Base-by-base conservation (phyloP, 1,140 invertebrate species). In the Aphelenchoides fujianensis region DNA sequence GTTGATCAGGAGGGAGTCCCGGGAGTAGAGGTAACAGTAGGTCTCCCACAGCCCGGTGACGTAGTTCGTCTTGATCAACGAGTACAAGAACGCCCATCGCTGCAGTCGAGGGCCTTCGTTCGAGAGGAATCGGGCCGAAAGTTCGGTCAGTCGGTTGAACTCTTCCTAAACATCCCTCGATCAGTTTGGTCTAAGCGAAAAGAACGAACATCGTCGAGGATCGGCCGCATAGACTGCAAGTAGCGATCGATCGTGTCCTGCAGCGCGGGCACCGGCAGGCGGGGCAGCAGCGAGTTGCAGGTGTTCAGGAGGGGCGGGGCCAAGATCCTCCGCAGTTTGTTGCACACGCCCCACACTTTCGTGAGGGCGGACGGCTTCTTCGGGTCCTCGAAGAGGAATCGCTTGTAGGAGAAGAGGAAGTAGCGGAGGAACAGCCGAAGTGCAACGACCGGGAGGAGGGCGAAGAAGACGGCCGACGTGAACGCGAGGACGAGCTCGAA, bases 1-100 rank as follows among this genome's bases (percentile, higher is more conserved):
- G 52, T 81, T 82, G 41, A 82, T 80, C n/a, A 79, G 54, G n/a
- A 82, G 64, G 12, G 75, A 66, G 28, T 77, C 61, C 31, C 80
- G 69, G 31, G 55, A 57, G 55, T 75, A 74, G 3, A 81, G 68
- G 69, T 82, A 82, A 2, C 72, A 74, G 62, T 83, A 82, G 37
- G 78, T 80, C 37, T 81, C 79, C 80, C 80, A 82, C 57, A 82
- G 81, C 0, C 53, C 54, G n/a, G 75, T 82, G 7, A 82, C 75
- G 69, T 82, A 82, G 54, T 82, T 82, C 27, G 70, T 61, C n/a
- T 48, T 71, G 36, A 76, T 72, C 1, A 61, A 63, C 1, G 73
- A 71, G 27, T 71, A 74, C 5, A 82, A 12, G 2, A 48, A 48
- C 2, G 76, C 54, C 41, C 74, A 82, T 12, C 34, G 36, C 27